Evolutionary conservation across 2,113 vertebrate species (phyloP).

Genomic region (Burhinus bistriatus): DNA sequence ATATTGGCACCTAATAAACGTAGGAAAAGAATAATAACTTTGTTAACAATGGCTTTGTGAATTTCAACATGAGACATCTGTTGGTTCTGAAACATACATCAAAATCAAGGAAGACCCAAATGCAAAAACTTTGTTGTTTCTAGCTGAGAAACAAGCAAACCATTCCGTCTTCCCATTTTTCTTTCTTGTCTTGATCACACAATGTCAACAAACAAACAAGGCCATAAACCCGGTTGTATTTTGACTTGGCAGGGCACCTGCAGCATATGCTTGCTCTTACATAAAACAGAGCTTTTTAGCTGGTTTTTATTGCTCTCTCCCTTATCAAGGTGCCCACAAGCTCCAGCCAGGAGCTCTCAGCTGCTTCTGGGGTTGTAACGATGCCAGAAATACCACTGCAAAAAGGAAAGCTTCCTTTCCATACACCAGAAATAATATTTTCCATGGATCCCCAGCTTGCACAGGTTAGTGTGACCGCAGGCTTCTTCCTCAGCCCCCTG

Average conservation of each 20-base stretch:
- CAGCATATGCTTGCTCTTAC: slow-evolving; percentile 8
- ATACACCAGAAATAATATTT: slow-evolving; percentile 39
- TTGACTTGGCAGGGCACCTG: slow-evolving; percentile 43
- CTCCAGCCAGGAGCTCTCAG: slow-evolving; percentile 21
- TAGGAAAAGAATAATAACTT: background rate
- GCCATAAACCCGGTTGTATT: slow-evolving; percentile 31
- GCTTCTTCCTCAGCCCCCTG: slow-evolving; percentile 49
- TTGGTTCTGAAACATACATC: background rate
- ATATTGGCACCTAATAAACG: background rate
- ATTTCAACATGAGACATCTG: background rate
- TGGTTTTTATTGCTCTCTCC: slow-evolving; percentile 12
- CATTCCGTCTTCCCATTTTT: background rate
- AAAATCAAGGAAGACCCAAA: background rate
- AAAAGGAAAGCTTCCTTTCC: background rate
- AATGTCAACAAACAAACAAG: slow-evolving; percentile 59
- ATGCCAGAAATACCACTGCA: slow-evolving; percentile 43
- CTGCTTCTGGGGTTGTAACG: slow-evolving; percentile 11
- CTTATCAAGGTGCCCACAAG: slow-evolving; percentile 16
- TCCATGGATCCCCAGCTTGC: slow-evolving; percentile 38
- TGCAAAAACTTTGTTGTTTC: background rate
- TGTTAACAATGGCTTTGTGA: background rate
- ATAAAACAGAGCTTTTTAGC: slow-evolving; percentile 42
- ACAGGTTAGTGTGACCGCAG: slow-evolving; percentile 46
- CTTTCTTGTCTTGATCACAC: slow-evolving; percentile 23
- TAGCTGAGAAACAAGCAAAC: slow-evolving; percentile 10